A percentile compares a stretch with the other conserved stretches of the same genome.
phyloP scores from a whole-genome alignment of 2,888 invertebrate species.

The Eucera pruinosa region DNA sequence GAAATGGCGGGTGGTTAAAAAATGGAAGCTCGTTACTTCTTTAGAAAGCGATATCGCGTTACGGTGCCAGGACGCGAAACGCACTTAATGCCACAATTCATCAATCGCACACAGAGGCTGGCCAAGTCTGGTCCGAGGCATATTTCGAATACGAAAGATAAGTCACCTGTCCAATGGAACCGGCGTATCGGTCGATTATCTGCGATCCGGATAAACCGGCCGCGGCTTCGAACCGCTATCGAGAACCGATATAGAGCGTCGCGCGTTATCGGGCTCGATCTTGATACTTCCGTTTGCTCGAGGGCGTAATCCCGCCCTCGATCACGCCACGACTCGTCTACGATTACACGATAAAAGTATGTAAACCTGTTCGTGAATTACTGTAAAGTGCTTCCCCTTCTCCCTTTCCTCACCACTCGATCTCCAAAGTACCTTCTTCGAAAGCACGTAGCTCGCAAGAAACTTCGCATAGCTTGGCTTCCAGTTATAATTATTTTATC shows the following conservation, averaged over 20 bases:
- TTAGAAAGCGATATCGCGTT: conserved; percentile 58
- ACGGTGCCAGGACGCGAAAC: conserved; percentile 38
- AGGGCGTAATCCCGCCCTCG: conserved; percentile 72
- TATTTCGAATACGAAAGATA: conserved; percentile 79
- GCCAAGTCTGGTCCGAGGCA: conserved; percentile 52
- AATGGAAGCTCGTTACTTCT: conserved; percentile 39
- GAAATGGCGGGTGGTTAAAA: not conserved
- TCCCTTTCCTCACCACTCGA: not conserved
- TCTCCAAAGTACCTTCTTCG: not conserved
- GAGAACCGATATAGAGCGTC: conserved; percentile 76
- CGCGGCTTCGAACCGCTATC: conserved; percentile 70
- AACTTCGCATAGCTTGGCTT: conserved; percentile 4
- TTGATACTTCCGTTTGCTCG: conserved; percentile 75
- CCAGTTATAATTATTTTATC: conserved; percentile 55
- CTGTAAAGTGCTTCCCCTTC: conserved; percentile 45
- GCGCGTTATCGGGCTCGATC: conserved; percentile 76
- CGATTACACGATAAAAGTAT: conserved; percentile 70
- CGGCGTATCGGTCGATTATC: conserved; percentile 75
- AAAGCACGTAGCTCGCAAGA: not conserved
- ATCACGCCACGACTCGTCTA: conserved; percentile 70
- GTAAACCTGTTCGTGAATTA: conserved; percentile 73
- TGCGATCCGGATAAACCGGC: conserved; percentile 82
- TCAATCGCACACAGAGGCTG: conserved; percentile 51
- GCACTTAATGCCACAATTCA: conserved; percentile 56
- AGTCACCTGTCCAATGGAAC: conserved; percentile 80